phyloP scores from a whole-genome alignment of 2,888 invertebrate genomes.

The Phaonia tiefii region DNA sequence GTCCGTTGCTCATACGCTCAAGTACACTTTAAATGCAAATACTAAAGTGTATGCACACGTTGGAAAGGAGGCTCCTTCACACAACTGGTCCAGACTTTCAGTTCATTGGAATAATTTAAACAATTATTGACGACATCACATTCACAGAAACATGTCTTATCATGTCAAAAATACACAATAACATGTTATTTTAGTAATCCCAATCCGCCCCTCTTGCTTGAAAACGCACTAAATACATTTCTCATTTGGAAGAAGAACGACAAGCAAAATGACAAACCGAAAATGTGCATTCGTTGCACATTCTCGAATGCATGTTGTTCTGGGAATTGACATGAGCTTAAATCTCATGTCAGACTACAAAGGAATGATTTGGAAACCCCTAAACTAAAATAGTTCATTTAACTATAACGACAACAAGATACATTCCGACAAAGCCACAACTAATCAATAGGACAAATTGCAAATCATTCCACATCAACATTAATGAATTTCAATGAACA shows the following conservation, averaged over 20 bases:
- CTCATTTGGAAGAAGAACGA: no score
- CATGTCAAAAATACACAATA: not conserved
- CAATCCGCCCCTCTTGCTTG: no score
- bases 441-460: not conserved
- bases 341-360: not conserved
- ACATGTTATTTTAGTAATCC: slow-evolving; percentile 13
- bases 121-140: no score
- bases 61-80: no score
- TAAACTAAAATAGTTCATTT: not conserved
- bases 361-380: not conserved
- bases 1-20: no score
- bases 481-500: slow-evolving; percentile 3
- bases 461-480: not conserved
- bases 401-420: not conserved
- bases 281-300: slow-evolving; percentile 4
- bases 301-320: not conserved
- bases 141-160: slow-evolving; percentile 12
- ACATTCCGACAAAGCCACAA: no score
- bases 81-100: no score
- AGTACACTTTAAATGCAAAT: no score
- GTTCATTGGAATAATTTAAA: no score
- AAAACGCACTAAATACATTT: no score
- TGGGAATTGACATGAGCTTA: slow-evolving; percentile 9
- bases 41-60: no score
- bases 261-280: not conserved